phyloP scores from a whole-genome alignment of 2,113 vertebrate species.

The Sinocyclocheilus grahami region DNA sequence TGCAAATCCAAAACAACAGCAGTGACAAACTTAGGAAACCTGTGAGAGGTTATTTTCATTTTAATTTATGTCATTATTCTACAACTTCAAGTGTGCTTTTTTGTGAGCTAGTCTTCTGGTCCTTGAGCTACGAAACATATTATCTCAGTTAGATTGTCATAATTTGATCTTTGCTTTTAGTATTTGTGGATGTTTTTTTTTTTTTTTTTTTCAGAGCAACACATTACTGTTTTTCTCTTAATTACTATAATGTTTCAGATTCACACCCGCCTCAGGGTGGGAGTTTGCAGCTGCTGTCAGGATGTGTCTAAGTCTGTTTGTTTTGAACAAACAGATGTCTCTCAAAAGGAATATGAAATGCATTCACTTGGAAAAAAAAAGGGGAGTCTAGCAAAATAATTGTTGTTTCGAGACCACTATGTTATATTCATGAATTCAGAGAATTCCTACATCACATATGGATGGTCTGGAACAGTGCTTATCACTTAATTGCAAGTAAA shows the following conservation, averaged over 20 bases:
- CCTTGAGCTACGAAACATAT: neutral
- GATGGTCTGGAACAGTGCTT: conserved; percentile 61
- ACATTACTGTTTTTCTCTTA: conserved; percentile 37
- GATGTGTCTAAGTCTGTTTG: conserved; percentile 44
- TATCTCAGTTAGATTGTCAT: neutral
- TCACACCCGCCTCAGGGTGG: conserved; percentile 22
- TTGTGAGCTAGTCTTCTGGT: neutral
- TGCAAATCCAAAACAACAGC: neutral
- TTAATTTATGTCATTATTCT: neutral
- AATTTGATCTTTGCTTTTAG: neutral
- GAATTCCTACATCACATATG: conserved; percentile 58
- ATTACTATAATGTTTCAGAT: conserved; percentile 24
- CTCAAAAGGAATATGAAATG: conserved; percentile 54
- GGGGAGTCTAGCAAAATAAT: conserved; percentile 42
- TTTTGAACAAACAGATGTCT: conserved; percentile 56
- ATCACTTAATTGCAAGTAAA: conserved; percentile 77
- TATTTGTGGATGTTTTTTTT: neutral
- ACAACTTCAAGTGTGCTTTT: neutral
- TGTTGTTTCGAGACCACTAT: conserved; percentile 41
- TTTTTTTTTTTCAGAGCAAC: neutral
- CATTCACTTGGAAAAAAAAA: conserved; percentile 54
- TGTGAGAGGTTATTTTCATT: neutral
- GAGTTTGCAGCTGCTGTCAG: conserved; percentile 21
- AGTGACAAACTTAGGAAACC: neutral
- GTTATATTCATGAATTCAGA: conserved; percentile 58